Base-by-base conservation (phyloP, 1,140 invertebrate genomes). In the Neuroterus valhalla region DNA sequence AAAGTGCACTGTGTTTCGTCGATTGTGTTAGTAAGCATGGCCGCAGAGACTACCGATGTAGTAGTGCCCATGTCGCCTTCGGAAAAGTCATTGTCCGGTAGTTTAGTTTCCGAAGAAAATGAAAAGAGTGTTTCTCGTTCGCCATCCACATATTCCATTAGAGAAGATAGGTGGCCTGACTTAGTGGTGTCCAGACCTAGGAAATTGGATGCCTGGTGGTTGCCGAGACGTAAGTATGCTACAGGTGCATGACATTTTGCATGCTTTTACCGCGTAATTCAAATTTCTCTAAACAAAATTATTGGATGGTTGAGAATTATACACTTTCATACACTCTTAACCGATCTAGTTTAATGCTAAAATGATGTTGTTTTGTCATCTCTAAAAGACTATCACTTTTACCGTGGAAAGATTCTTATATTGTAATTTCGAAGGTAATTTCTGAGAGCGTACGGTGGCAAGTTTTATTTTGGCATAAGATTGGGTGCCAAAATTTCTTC, bases 131-230 rank as follows among this genome's bases (percentile, higher is more conserved):
- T 89, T 42, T 90, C 91, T 14, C 87, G 90, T 74, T 91, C 90
- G 46, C 89, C 91, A 17, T 91, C 91, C 26, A 77, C 72, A 83
- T 90, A 91, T 68, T 92, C 91, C 2, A 86, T 91, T 31, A 85
- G 87, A 71, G 91, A 92, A 68, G 91, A 92, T 74, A 90, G 90
- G 72, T 92, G 91, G 91, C 90, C 91, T 5, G 87, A 89, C 75
- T 79, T 92, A 43, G 84, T 92, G 21, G 88, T 92, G 11, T 92
- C 91, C 4, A 85, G 87, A 76, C 87, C 91, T 12, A 85, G 86
- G 75, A 89, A 88, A 79, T 79, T 89, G 81, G 88, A 91, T 77
- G 82, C 79, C 15, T 90, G 89, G 89, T 90, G 89, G 88, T 81
- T 74, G 71, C 88, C 87, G 45, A 86, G 88, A 86, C 89, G 89